phyloP scores from a whole-genome alignment of 2,888 invertebrate genomes.

The Clostera curtula region DNA sequence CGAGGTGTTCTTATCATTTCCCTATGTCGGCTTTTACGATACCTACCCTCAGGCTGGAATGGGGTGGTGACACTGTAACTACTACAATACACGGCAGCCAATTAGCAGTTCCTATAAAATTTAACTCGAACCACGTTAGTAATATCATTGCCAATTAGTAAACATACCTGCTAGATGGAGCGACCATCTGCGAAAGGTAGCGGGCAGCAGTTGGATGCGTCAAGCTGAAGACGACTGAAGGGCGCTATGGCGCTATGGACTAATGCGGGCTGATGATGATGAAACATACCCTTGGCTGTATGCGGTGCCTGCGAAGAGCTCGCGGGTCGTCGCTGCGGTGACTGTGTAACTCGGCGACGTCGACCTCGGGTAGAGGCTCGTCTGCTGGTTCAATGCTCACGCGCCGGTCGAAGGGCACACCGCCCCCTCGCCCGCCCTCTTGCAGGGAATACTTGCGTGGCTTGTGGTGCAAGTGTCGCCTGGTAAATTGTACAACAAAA shows the following conservation, averaged over 20 bases:
- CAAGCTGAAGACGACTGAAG: too few relatives aligned
- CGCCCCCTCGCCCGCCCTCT: conserved; percentile 82
- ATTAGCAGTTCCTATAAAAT: too few relatives aligned
- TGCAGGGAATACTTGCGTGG: conserved; percentile 86
- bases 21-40: too few relatives aligned
- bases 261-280: conserved; percentile 15
- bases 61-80: too few relatives aligned
- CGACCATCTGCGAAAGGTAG: too few relatives aligned
- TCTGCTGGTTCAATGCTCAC: conserved; percentile 85
- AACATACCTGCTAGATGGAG: too few relatives aligned
- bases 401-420: conserved; percentile 73
- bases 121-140: too few relatives aligned
- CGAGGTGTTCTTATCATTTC: too few relatives aligned
- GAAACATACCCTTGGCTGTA: conserved; percentile 57
- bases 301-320: conserved; percentile 77
- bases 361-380: conserved; percentile 83
- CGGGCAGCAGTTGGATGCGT: too few relatives aligned
- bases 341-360: conserved; percentile 86
- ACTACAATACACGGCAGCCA: too few relatives aligned
- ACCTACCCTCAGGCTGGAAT: too few relatives aligned
- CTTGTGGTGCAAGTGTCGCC: conserved; percentile 77
- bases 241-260: neutral
- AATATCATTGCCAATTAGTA: too few relatives aligned
- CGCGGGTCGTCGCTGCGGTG: conserved; percentile 84
- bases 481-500: conserved; percentile 36